phyloP scores from a whole-genome alignment of 2,113 vertebrate species.

The Eurystomus gularis region DNA sequence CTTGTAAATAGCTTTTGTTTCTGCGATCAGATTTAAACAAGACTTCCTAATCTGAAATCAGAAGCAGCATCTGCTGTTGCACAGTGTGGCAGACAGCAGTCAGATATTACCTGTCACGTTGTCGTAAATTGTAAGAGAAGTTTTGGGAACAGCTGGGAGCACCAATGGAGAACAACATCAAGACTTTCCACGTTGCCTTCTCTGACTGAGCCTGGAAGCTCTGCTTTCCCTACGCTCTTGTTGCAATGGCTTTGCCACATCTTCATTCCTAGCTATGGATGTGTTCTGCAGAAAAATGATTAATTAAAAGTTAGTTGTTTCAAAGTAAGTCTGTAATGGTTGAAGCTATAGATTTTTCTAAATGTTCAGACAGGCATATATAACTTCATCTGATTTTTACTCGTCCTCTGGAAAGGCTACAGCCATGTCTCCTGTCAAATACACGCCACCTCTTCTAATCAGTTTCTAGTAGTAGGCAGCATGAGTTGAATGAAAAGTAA shows the following conservation, averaged over 20 bases:
- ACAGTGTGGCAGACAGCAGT: neutral
- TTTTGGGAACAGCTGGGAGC: neutral
- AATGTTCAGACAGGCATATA: neutral
- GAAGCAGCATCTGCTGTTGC: neutral
- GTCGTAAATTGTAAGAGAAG: neutral
- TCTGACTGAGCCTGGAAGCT: neutral
- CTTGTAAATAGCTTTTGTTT: neutral
- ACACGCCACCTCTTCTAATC: neutral
- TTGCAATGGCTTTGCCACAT: neutral
- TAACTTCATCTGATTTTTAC: neutral
- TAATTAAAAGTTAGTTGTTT: neutral
- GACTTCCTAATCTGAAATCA: neutral
- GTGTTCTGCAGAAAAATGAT: neutral
- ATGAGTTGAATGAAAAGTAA: neutral
- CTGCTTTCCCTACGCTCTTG: neutral
- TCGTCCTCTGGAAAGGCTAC: neutral
- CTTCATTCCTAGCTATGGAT: neutral
- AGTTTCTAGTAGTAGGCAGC: neutral
- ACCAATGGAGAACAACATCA: neutral
- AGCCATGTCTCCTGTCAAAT: neutral
- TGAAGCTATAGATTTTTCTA: neutral
- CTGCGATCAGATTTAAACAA: neutral
- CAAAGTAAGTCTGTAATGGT: neutral
- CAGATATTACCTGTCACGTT: neutral
- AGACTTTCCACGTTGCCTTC: neutral